Evolutionary conservation across 2,888 invertebrate species (phyloP).

Genomic region (Tachystola acroxantha): DNA sequence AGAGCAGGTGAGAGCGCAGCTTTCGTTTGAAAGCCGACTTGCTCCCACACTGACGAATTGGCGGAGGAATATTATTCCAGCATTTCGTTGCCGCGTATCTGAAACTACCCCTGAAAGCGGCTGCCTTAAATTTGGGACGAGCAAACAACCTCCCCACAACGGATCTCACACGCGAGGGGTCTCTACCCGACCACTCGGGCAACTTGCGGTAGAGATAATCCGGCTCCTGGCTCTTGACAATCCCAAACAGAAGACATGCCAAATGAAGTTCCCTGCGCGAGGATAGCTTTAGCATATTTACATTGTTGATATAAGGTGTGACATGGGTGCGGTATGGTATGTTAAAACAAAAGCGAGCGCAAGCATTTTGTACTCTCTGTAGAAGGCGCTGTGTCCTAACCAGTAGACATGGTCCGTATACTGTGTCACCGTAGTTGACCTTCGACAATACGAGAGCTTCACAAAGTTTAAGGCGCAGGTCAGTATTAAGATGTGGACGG

Average conservation of each 20-base stretch:
- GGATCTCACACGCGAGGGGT: too few species aligned
- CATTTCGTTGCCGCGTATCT: too few species aligned
- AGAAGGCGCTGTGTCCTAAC: neutral
- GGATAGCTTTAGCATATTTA: conserved; percentile 10
- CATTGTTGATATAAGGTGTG: conserved; percentile 10
- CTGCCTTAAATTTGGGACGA: too few species aligned
- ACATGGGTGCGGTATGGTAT: conserved; percentile 12
- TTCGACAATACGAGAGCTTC: conserved; percentile 11
- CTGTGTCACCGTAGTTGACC: conserved; percentile 7
- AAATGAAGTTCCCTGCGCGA: conserved; percentile 8
- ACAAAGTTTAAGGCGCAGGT: conserved; percentile 6
- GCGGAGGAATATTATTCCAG: too few species aligned
- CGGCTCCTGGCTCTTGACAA: too few species aligned
- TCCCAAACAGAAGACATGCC: conserved; percentile 1
- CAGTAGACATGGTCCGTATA: conserved; percentile 7
- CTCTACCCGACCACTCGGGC: too few species aligned
- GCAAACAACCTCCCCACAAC: too few species aligned
- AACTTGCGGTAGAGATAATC: too few species aligned
- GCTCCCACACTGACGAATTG: too few species aligned
- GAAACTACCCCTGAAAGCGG: too few species aligned
- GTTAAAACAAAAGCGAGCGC: conserved; percentile 12
- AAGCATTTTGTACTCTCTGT: conserved; percentile 12
- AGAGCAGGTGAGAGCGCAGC: too few species aligned
- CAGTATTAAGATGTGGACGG: conserved; percentile 3
- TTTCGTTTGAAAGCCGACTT: too few species aligned